Percentiles rank a stretch among this genome's conserved stretches.
These are phyloP conservation scores for Camponotus vicinus DNA, from an alignment of 1,140 invertebrate genomes.

Conservation along the genomic window DNA sequence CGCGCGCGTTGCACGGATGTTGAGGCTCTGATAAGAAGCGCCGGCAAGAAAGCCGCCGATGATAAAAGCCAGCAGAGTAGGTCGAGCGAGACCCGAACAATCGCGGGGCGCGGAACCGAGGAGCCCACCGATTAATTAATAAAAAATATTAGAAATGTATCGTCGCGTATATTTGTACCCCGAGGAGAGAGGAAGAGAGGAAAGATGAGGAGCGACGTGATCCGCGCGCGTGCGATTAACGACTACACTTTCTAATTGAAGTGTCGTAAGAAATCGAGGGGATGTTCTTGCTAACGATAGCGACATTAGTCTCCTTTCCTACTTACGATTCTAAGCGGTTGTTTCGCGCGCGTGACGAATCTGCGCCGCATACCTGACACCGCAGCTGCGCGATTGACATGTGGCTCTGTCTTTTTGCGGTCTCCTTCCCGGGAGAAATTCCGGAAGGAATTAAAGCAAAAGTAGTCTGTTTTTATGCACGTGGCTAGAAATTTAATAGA, in stretches of 20 bases:
- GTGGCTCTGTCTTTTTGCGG: slow-evolving; percentile 28
- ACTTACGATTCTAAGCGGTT: slow-evolving; percentile 67
- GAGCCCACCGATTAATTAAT: slow-evolving; percentile 54
- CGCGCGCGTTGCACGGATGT: not conserved
- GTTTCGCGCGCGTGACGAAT: slow-evolving; percentile 57
- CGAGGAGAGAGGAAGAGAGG: not conserved
- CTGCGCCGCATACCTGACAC: not conserved
- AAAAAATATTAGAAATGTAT: not conserved
- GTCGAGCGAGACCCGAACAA: slow-evolving; percentile 11
- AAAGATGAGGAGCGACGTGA: not conserved
- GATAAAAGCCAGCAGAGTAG: slow-evolving; percentile 28
- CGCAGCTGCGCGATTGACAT: slow-evolving; percentile 35
- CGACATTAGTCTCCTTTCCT: slow-evolving; percentile 76
- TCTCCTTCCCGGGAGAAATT: slow-evolving; percentile 37
- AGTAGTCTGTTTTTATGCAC: not conserved
- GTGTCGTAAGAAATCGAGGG: slow-evolving; percentile 57
- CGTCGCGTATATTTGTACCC: not conserved
- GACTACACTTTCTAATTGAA: slow-evolving; percentile 74
- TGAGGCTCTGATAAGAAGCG: slow-evolving; percentile 6
- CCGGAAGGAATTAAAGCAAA: slow-evolving; percentile 20
- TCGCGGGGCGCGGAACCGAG: slow-evolving; percentile 6
- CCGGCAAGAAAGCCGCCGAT: slow-evolving; percentile 18
- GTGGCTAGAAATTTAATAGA: slow-evolving; percentile 14
- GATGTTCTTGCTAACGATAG: slow-evolving; percentile 74
- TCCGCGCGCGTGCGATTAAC: slow-evolving; percentile 29